Conservation (phyloP, 2,888 invertebrate genomes). For the Eristalinus sepulchralis region DNA sequence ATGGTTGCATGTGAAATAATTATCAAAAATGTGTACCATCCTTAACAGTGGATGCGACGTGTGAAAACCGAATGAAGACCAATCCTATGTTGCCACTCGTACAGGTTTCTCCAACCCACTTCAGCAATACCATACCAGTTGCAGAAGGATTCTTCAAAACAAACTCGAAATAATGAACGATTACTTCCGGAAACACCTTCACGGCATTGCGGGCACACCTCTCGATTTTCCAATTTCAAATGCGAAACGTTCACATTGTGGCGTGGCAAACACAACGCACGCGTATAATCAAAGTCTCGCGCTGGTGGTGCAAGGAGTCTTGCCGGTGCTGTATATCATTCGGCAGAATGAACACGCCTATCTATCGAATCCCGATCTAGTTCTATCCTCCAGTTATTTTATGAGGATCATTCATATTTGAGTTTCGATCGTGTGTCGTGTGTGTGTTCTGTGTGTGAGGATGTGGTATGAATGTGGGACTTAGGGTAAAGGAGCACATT, state of each 20-base stretch:
- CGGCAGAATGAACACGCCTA: slow-evolving; percentile 38
- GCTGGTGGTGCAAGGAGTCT: neutral
- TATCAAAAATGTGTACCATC: too few relatives aligned
- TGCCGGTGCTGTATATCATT: slow-evolving; percentile 51
- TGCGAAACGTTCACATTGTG: slow-evolving; percentile 34
- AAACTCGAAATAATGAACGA: slow-evolving; percentile 17
- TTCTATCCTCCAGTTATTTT: slow-evolving; percentile 57
- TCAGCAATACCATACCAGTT: neutral
- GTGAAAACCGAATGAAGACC: too few relatives aligned
- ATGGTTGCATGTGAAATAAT: too few relatives aligned
- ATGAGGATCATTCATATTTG: slow-evolving; percentile 59
- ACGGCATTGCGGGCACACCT: slow-evolving; percentile 39
- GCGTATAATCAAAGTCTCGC: slow-evolving; percentile 27
- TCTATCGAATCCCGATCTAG: slow-evolving; percentile 58
- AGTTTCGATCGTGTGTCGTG: slow-evolving; percentile 16
- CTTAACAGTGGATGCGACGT: too few relatives aligned
- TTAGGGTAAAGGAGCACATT: slow-evolving; percentile 12
- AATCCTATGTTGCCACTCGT: too few relatives aligned
- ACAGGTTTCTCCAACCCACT: neutral
- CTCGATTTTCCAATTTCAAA: slow-evolving; percentile 40
- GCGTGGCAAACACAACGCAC: slow-evolving; percentile 28
- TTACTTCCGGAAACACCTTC: slow-evolving; percentile 57
- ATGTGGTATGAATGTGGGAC: neutral
- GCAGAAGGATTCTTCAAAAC: neutral
- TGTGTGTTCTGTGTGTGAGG: neutral